Evolutionary conservation across 2,797 vertebrate genomes (phyloP).

Genomic region (Allochrocebus solatus): DNA sequence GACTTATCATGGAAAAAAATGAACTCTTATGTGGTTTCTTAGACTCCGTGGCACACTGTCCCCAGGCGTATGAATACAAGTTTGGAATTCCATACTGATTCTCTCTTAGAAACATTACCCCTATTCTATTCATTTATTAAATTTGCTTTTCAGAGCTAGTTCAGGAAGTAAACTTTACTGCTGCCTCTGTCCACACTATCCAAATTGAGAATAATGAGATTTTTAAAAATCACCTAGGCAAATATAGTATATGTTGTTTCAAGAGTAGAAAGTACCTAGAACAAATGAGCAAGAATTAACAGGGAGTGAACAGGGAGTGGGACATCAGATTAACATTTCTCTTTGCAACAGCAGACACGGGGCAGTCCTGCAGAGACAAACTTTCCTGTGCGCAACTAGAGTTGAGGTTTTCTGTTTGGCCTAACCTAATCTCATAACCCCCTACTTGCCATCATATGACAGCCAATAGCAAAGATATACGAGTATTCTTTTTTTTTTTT

Average conservation of each 20-base stretch:
- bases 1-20: neutral
- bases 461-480: neutral
- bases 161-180: constrained; percentile 38
- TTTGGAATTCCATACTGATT: neutral
- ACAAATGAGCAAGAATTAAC: neutral
- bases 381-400: neutral
- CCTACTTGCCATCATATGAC: neutral
- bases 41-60: neutral
- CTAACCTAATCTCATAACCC: constrained; percentile 5
- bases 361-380: neutral
- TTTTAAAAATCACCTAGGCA: constrained; percentile 28
- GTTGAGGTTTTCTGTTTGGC: constrained; percentile 23
- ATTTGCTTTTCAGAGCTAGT: constrained; percentile 34
- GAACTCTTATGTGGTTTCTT: neutral
- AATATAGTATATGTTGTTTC: neutral
- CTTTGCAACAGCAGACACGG: neutral
- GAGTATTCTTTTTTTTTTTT: neutral
- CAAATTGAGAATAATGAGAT: constrained; percentile 1
- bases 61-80: neutral
- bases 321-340: neutral
- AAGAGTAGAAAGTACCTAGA: constrained; percentile 32
- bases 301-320: neutral
- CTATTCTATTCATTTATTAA: constrained; percentile 20
- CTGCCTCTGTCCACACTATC: neutral
- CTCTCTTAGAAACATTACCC: constrained; percentile 7